Percentiles rank a stretch among this genome's conserved stretches.
These are phyloP conservation scores for Epinotia bilunana DNA, from an alignment of 2,888 invertebrate species.

Conservation along the genomic window DNA sequence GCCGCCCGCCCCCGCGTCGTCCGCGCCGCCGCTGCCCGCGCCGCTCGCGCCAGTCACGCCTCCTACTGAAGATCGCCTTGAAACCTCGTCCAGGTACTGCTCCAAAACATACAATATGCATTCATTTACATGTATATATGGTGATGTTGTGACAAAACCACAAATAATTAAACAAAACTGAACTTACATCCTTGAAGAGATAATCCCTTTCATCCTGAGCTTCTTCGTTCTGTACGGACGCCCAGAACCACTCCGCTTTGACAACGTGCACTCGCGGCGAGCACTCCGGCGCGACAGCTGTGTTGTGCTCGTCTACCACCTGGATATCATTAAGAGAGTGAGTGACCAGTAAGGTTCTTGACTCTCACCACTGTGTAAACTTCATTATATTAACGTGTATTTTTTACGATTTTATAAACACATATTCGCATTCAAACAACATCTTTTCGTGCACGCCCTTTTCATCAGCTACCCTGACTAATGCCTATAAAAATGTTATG, in stretches of 20 bases:
- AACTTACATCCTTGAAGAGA: slow-evolving; percentile 91
- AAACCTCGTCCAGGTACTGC: slow-evolving; percentile 79
- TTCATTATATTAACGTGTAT: background rate
- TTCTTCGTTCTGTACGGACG: slow-evolving; percentile 97
- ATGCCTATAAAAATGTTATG: slow-evolving; percentile 48
- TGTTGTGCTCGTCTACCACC: slow-evolving; percentile 94
- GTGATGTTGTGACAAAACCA: background rate
- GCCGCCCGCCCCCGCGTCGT: slow-evolving; percentile 42
- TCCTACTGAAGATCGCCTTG: slow-evolving; percentile 79
- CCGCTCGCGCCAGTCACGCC: slow-evolving; percentile 57
- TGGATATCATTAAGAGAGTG: slow-evolving; percentile 62
- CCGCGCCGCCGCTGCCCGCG: slow-evolving; percentile 48
- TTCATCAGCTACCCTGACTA: slow-evolving; percentile 17
- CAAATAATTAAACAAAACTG: no score
- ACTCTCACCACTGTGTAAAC: background rate
- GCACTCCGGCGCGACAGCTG: slow-evolving; percentile 88
- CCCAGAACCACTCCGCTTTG: slow-evolving; percentile 99
- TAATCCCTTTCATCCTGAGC: slow-evolving; percentile 96
- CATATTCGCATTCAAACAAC: slow-evolving; percentile 44
- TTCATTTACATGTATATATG: background rate
- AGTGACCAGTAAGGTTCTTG: background rate
- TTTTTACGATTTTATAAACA: background rate
- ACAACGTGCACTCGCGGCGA: slow-evolving; percentile 90
- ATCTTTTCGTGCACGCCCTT: slow-evolving; percentile 57
- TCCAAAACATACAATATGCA: background rate